Base-by-base conservation (phyloP, 2,797 vertebrate genomes). In the Bradypus variegatus region DNA sequence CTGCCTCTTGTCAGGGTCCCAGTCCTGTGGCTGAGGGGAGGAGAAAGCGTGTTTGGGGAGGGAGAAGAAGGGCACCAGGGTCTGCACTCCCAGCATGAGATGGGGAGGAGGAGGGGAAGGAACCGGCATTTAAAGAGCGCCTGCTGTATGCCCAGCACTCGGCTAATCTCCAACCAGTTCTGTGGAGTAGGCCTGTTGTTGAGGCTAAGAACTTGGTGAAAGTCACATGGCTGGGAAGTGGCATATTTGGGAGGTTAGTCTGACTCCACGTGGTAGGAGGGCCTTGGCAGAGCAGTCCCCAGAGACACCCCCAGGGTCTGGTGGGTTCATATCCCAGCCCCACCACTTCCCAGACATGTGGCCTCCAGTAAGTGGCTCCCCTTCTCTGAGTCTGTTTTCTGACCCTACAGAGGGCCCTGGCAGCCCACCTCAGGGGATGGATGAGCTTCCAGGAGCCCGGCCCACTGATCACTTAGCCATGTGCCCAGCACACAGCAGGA, bases 1-100 rank as follows among this genome's bases (percentile, higher is more conserved):
- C 94, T 41, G 94, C 88, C 96, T 58, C 60, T 94, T 48, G 31
- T 92, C 96, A 91, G 96, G 93, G 94, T 97, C 96, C 96, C 95
- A 41, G 2, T 97, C 97, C 97, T 97, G 95, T 76, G 91, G 86
- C 41, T 25, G 78, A 84, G 27, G 33, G 62, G 13, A 80, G 41
- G 62, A 65, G 25, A 53, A 27, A 31, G 38, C 3, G 2, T 64
- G 36, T 29, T n/a, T 31, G 14, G 8, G 19, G 19, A 14, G 31
- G 21, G 41, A 80, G 62, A 58, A 65, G 69, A 78, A 23, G 11
- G 45, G 55, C 45, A 53, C 72, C n/a, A 5, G 15, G n/a, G 36
- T 33, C 77, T 18, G 29, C 0, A 1, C 58, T 29, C 23, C 36
- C 76, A 8, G 21, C 12, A 2, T 0, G 45, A 75, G n/a, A 70